Evolutionary conservation across 2,797 vertebrate genomes (phyloP).

Genomic region (Chiroxiphia lanceolata): DNA sequence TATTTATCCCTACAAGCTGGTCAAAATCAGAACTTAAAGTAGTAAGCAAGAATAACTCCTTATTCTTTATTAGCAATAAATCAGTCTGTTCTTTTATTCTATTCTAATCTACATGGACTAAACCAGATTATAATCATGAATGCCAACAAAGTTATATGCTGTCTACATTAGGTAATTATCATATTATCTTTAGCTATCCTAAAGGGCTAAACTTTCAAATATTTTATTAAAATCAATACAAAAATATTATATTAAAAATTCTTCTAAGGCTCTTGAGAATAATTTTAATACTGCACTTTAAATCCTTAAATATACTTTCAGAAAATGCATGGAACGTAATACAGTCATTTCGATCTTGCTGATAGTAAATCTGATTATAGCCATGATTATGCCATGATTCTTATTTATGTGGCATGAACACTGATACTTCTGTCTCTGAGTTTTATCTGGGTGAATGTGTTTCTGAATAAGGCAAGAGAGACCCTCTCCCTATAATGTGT

Average conservation of each 20-base stretch:
- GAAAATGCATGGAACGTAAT: neutral
- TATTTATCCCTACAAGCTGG: neutral
- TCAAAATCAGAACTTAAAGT: neutral
- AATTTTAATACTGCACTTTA: neutral
- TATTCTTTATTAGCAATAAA: neutral
- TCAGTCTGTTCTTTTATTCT: neutral
- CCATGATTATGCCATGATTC: neutral
- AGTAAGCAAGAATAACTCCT: neutral
- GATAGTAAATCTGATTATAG: neutral
- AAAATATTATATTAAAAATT: neutral
- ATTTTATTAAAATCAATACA: neutral
- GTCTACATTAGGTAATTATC: neutral
- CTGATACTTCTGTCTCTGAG: neutral
- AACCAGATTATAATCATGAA: neutral
- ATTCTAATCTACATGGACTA: neutral
- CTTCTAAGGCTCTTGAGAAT: neutral
- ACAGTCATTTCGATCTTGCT: neutral
- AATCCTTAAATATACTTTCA: neutral
- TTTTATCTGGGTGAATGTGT: neutral
- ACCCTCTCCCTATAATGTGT: rapidly evolving
- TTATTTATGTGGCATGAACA: neutral
- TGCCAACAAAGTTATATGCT: neutral
- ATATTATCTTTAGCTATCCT: neutral
- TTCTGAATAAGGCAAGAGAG: neutral
- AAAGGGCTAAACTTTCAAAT: neutral